These are phyloP conservation scores for Tenthredo notha DNA, from an alignment of 2,888 invertebrate genomes.

Conservation along the genomic window DNA sequence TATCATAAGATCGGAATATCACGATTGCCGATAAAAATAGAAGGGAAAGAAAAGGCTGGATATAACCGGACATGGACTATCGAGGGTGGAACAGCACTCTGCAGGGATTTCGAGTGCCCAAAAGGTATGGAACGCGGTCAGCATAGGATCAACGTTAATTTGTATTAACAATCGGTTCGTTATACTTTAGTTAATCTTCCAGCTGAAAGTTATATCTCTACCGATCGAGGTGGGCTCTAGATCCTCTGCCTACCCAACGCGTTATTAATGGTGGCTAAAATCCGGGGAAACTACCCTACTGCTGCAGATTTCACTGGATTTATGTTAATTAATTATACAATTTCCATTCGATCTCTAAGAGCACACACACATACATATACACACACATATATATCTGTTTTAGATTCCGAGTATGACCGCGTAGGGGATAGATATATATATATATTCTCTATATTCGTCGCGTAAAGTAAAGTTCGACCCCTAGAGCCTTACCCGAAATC, in stretches of 20 bases:
- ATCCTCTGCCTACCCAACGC: conserved; percentile 44
- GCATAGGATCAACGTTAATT: conserved; percentile 33
- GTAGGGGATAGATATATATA: background rate
- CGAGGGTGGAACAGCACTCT: background rate
- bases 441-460: background rate
- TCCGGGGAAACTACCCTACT: conserved; percentile 40
- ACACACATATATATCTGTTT: background rate
- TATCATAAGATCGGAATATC: conserved; percentile 23
- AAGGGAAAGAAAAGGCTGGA: background rate
- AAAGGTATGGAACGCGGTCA: background rate
- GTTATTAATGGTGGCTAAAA: conserved; percentile 45
- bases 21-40: conserved; percentile 16
- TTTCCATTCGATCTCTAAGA: conserved; percentile 31
- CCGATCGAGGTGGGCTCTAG: conserved; percentile 52
- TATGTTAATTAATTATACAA: conserved; percentile 49
- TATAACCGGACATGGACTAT: background rate
- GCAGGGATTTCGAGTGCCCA: background rate
- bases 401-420: background rate
- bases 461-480: conserved; percentile 11
- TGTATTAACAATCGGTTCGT: conserved; percentile 54
- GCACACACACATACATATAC: background rate
- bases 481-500: background rate
- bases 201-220: conserved; percentile 52
- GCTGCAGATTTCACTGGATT: conserved; percentile 45
- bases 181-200: conserved; percentile 58